Base-by-base conservation (phyloP, 2,888 invertebrate genomes). In the Miltochrista miniata region DNA sequence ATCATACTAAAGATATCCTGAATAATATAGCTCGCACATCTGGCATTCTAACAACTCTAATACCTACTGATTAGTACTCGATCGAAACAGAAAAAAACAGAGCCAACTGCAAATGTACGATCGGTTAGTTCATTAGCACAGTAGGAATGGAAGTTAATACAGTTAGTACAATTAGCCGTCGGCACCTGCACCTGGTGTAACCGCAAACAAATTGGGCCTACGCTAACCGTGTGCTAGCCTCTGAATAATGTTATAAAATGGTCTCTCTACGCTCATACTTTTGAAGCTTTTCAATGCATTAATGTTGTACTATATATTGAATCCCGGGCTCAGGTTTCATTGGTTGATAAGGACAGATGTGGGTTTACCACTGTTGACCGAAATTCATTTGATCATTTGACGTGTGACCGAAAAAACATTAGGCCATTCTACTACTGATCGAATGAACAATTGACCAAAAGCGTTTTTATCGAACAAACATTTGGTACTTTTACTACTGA, bases 121-220 rank as follows among this genome's bases (percentile, higher is more conserved):
- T 52, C 51, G 48, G 44, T 35, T 41, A 56, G 53, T 63, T 68
- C 69, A 64, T 64, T 67, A 67, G 56, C 58, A 61, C 54, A 59
- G 59, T 59, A 53, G 61, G 59, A 56, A 61, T 60, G 64, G 68
- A 70, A 69, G 74, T 73, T 74, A 73, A 73, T 73, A 56, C 54
- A 61, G 65, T 74, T 69, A 63, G 61, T 49, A 64, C 72, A 73
- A 72, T 73, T 72, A 71, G 68, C 65, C 56, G 38, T 56, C 54
- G 47, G 65, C 61, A 60, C 48, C 56, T 57, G 61, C 72, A 74
- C 72, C 73, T 71, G 74, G 39, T 54, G 48, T 52, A 39, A 68
- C 74, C 74, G 56, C 74, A 68, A 66, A 74, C 74, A 74, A 74
- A 74, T 74, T 74, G 72, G 68, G 60, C 56, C 59, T 54, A 59